Evolutionary conservation across 1,140 invertebrate genomes (phyloP), one percentile per base, ranked within the genome.

Genomic region (Macrostomum lignano): DNA sequence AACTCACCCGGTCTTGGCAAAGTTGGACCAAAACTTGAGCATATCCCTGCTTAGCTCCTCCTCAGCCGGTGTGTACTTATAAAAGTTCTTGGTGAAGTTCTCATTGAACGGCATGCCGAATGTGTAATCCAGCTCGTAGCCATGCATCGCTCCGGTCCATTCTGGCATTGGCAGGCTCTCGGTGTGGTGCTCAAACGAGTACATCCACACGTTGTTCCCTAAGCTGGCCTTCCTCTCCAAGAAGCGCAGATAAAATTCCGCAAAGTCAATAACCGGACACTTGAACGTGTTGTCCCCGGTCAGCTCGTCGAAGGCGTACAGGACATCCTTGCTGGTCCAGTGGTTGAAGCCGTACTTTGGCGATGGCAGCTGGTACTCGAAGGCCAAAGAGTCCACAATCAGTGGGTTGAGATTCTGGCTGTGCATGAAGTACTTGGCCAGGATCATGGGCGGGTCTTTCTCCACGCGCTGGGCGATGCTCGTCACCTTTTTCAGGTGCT

Each of bases 61-160:
- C 55, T 82, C 76, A 25, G 68, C 60, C 32, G 62, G 61, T 22
- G 67, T 72, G 51, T 73, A 81, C 38, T 68, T 65, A 28, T 34
- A 22, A 19, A 33, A 33, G 11, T 10, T 6, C 7, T 21, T 28
- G 11, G 21, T n/a, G 26, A 33, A 33, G 5, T 25, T 5, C 5
- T 36, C 13, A 29, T 38, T 42, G 17, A 40, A 71, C 0, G 79
- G 77, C 46, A 84, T 73, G 38, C 75, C 72, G 53, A 84, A 84
- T 51, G 82, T 73, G 33, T 78, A 69, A 52, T 77, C 74, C 38
- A 94, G 86, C 55, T 93, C 84, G 53, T 91, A 81, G 1, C 70
- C 84, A 52, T 93, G 84, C 65, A 91, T 71, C 0, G 79, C 77
- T 5, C 82, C 84, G 38, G 81, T 79, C 82, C 84, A 93, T 30